Evolutionary conservation across 2,113 vertebrate species (phyloP), one percentile per base, ranked within the genome.

Genomic region (Mesembrinibis cayennensis): DNA sequence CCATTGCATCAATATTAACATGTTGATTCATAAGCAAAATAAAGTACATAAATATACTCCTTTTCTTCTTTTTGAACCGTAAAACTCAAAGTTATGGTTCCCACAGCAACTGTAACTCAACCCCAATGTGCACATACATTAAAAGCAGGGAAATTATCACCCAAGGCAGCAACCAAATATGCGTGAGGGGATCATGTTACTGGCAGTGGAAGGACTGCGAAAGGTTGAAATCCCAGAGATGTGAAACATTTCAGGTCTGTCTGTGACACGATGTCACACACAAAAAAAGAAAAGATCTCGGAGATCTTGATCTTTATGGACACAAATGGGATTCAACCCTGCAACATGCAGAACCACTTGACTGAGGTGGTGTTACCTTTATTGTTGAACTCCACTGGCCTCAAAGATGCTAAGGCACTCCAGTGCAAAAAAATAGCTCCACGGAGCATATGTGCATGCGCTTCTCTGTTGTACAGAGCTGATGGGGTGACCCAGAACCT

Each of bases 71-170:
- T 93, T 94, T 94, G 86, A 95, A 89, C 76, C 47, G 84, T 82
- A 80, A 95, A 95, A 27, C 44, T 83, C 80, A 65, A 95, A 96
- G 94, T 94, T 95, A 93, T 82, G 69, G 95, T 95, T 96, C 96
- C 95, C 95, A 95, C 84, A 96, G 92, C 95, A 97, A 93, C 95
- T 59, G 58, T 95, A 96, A 90, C 69, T 94, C 95, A 93, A 40
- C 61, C 45, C 74, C 85, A 90, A 82, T 90, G 90, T 92, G 71
- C 93, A 85, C 34, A 90, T 93, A 66, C 74, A 86, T 96, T 96
- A 94, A 66, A 93, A 63, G 66, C 69, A 71, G 67, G 91, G 71
- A 94, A 94, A 94, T 89, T 66, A 96, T 76, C 80, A 84, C 82
- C 59, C 85, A 94, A 77, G 18, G 47, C 76, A 84, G 82, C 81